These are phyloP conservation scores for Ptychadena robeensis DNA, from an alignment of 2,797 vertebrate genomes.

Conservation along the genomic window DNA sequence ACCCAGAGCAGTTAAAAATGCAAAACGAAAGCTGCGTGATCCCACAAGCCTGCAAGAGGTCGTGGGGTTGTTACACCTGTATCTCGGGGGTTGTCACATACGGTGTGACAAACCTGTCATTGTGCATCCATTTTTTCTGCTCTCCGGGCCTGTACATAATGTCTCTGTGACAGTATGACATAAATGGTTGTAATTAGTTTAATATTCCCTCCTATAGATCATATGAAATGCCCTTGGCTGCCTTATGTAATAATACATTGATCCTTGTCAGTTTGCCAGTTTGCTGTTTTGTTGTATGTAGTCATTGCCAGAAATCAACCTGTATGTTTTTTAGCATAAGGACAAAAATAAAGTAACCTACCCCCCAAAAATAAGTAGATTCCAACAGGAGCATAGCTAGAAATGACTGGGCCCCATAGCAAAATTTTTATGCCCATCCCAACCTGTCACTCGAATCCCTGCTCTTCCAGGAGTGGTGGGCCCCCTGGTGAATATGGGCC, in stretches of 20 bases:
- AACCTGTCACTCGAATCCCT: too few species aligned
- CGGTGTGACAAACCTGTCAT: conserved; percentile 36
- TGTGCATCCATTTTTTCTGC: not conserved
- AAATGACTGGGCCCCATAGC: too few species aligned
- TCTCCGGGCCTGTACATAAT: conserved; percentile 27
- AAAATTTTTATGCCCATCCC: too few species aligned
- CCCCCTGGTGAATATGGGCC: too few species aligned
- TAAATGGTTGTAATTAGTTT: conserved; percentile 53
- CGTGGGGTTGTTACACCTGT: conserved; percentile 34
- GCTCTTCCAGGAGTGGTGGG: too few species aligned
- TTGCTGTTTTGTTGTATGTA: not conserved
- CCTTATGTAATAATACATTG: conserved; percentile 18
- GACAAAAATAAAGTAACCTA: too few species aligned
- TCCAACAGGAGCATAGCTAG: too few species aligned
- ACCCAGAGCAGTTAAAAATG: conserved; percentile 54
- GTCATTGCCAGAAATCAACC: not conserved
- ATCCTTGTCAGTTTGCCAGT: conserved; percentile 6
- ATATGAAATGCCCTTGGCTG: conserved; percentile 24
- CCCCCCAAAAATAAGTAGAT: too few species aligned
- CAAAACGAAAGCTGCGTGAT: conserved; percentile 27
- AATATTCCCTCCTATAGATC: conserved; percentile 39
- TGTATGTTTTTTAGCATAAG: not conserved
- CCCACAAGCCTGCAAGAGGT: conserved; percentile 37
- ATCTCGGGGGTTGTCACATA: conserved; percentile 19
- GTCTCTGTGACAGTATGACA: conserved; percentile 23